Evolutionary conservation across 2,888 invertebrate species (phyloP), one percentile per base, ranked within the genome.

Genomic region (Linnaemya vulpina): DNA sequence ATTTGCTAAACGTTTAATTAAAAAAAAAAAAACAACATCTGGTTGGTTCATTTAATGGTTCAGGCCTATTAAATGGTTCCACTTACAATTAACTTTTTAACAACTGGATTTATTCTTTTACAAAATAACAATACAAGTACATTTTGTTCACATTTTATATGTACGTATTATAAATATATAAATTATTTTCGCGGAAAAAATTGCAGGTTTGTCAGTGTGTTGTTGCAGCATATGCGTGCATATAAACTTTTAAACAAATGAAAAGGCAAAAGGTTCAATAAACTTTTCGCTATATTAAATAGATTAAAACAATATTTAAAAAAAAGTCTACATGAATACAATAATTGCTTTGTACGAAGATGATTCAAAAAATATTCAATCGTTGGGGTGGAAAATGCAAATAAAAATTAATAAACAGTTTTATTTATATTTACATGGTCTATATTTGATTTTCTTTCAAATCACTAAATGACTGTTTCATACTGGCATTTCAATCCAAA

Each of bases 251-350:
- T 77, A 65, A 77, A 80, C 51, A 60, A 67, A 58, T 40, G 49
- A 65, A 82, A 60, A 65, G 65, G 53, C 62, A 43, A 60, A 73
- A 76, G 62, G 84, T 84, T 84, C 84, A 84, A 62, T 84, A 46
- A 84, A 80, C 84, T 77, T 79, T 80, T 62, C 68, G 83, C 78
- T 75, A 63, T 74, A 74, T 70, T 62, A 83, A 79, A 74, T 63
- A 79, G 76, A 83, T 77, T 83, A 77, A 35, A 73, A 71, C 30
- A 63, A 63, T 46, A 53, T 46, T 35, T 30, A 35, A 55, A 22
- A 53, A 62, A 67, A 49, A 20, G 38, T 30, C 0, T 17, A 68
- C 38, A 68, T 35, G 68, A 68, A 22, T 55, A 25, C 5, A 70
- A 70, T n/a, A 70, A 55, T 55, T 55, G 43, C 43, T 17, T 25